Percentiles rank a stretch among this genome's conserved stretches.
Conservation (phyloP, 2,113 vertebrate species). For the Anas platyrhynchos region DNA sequence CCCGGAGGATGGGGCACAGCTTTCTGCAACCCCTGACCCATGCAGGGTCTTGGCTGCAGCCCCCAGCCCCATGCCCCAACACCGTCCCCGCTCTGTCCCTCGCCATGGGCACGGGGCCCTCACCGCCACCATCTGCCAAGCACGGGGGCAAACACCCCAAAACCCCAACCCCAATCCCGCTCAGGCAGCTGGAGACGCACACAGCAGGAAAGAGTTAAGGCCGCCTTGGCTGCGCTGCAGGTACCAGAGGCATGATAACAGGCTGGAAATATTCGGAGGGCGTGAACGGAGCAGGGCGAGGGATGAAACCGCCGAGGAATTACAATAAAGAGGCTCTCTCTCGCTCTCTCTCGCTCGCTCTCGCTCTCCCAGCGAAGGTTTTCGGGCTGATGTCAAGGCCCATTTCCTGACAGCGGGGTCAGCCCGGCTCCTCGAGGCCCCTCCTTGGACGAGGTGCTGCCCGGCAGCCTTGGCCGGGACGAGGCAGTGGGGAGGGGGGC, state of each 20-base stretch:
- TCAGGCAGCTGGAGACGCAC: rapidly evolving
- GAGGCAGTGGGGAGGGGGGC: neutral
- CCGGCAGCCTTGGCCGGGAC: neutral
- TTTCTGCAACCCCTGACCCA: neutral
- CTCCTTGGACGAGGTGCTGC: neutral
- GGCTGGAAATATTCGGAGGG: slow-evolving; percentile 70
- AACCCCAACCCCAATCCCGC: neutral
- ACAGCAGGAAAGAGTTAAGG: slow-evolving; percentile 40
- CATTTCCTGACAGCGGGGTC: slow-evolving; percentile 30
- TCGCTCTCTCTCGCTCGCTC: neutral
- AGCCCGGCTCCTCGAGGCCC: neutral
- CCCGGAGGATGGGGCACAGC: rapidly evolving
- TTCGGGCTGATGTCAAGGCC: slow-evolving; percentile 43
- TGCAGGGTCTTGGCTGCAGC: rapidly evolving
- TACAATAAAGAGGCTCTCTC: slow-evolving; percentile 9
- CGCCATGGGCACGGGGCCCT: neutral
- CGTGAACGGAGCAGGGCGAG: slow-evolving; percentile 47
- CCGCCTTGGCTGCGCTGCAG: neutral
- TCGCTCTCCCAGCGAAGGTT: neutral
- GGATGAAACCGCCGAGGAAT: slow-evolving; percentile 51
- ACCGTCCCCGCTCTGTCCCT: neutral
- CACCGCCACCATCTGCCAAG: neutral
- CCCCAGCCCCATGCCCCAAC: rapidly evolving
- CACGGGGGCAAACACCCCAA: neutral
- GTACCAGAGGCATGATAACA: slow-evolving; percentile 66